phyloP scores from a whole-genome alignment of 2,797 vertebrate species.

The Argyrosomus regius region DNA sequence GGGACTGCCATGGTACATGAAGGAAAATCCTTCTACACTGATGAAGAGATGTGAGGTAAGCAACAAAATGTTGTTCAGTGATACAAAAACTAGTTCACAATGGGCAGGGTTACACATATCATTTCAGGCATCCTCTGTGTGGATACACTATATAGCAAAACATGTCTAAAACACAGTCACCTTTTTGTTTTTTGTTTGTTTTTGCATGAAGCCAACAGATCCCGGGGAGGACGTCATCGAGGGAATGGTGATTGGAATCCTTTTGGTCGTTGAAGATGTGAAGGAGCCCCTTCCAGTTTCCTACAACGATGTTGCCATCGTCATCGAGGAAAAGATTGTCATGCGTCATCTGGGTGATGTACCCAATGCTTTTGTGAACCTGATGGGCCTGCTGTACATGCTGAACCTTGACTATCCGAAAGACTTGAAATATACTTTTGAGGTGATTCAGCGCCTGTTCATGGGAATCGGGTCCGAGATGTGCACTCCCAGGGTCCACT shows the following conservation, averaged over 20 bases:
- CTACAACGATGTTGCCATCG: constrained; percentile 22
- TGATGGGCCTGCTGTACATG: constrained; percentile 39
- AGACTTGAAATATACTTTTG: constrained; percentile 38
- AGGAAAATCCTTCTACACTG: constrained; percentile 32
- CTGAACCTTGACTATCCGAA: constrained; percentile 47
- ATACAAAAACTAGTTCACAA: constrained; percentile 12
- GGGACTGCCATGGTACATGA: constrained; percentile 36
- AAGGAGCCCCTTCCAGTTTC: constrained; percentile 18
- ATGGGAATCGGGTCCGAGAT: constrained; percentile 33
- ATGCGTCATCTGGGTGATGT: constrained; percentile 7
- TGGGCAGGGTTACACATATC: constrained; percentile 21
- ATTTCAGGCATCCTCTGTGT: constrained; percentile 7
- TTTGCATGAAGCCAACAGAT: constrained; percentile 22
- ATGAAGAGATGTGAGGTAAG: constrained; percentile 47
- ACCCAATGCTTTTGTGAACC: constrained; percentile 36
- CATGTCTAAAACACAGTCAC: constrained; percentile 3
- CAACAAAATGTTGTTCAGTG: constrained; percentile 5
- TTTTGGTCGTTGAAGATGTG: constrained; percentile 8
- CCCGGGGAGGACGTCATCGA: constrained; percentile 11
- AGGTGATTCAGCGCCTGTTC: constrained; percentile 43
- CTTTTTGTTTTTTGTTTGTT: constrained; percentile 12
- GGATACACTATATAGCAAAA: background rate
- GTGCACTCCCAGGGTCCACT: constrained; percentile 20
- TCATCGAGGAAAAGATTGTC: constrained; percentile 29
- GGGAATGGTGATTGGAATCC: constrained; percentile 22